Base-by-base conservation (phyloP, 2,797 vertebrate genomes). In the Gorsachius magnificus region DNA sequence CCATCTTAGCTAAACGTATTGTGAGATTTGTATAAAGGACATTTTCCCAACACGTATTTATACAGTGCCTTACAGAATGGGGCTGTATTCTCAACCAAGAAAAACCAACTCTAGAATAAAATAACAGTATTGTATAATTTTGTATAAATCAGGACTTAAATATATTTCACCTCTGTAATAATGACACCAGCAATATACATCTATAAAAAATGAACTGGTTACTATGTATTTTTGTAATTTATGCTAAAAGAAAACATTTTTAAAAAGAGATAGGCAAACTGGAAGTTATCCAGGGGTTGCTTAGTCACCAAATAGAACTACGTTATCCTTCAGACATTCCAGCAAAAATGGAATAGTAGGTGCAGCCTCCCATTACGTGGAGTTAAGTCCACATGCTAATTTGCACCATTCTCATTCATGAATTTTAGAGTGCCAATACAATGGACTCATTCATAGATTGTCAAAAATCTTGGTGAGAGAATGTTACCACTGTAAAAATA, bases 291-390 rank as follows among this genome's bases (percentile, higher is more conserved):
- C 51, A 53, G 31, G 36, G 41, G 48, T 24, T 87, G 61, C 43
- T 79, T 11, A 86, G 54, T 90, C 72, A 81, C 65, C 58, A 29
- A 46, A 45, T 1, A 90, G 50, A 48, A 38, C n/a, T 90, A n/a
- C 24, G 78, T 65, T 48, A 88, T 46, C 77, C 89, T 89, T 83
- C 88, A 94, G 88, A 92, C 83, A 79, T 25, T 93, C 54, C 60
- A 70, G 93, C 76, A 89, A 48, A 89, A 72, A 45, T 35, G 36
- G 24, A 92, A 45, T 19, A 83, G 63, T 0, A 87, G 74, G 61
- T 75, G 61, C 90, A 95, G 82, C 83, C 86, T 90, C 83, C 87
- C 45, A 3, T 7, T 29, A 48, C 13, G 58, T 60, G 61, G 78
- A 76, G 56, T 74, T 70, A 83, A 93, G 53, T 57, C 87, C 86